Conservation (phyloP, 2,888 invertebrate species). For the Drosophila quasianomalipes region DNA sequence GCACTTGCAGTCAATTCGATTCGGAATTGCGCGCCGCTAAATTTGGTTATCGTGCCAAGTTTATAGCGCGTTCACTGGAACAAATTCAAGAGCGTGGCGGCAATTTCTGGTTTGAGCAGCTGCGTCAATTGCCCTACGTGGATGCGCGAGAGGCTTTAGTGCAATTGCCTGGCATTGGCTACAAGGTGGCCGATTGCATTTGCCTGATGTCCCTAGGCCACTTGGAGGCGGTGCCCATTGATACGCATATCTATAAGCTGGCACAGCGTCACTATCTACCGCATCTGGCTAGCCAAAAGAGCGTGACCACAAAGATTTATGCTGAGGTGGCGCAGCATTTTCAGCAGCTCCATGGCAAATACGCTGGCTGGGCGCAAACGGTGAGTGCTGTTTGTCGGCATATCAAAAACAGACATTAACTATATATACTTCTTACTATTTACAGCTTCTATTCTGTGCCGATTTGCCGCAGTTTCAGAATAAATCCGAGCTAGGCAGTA, state of each 20-base stretch:
- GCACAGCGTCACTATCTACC: constrained; percentile 93
- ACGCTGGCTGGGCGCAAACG: constrained; percentile 98
- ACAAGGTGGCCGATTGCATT: constrained; percentile 99
- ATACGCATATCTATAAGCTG: constrained; percentile 98
- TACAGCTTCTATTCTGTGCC: constrained; percentile 92
- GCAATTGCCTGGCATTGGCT: constrained; percentile 95
- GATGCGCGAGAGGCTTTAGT: constrained; percentile 91
- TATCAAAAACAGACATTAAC: neutral
- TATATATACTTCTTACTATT: neutral
- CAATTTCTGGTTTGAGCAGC: constrained; percentile 89
- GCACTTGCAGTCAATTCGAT: constrained; percentile 87
- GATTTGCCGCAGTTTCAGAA: constrained; percentile 90
- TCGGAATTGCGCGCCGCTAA: constrained; percentile 89
- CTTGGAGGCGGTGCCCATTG: constrained; percentile 95
- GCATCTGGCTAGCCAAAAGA: constrained; percentile 89
- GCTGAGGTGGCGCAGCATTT: constrained; percentile 94
- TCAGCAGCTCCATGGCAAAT: constrained; percentile 91
- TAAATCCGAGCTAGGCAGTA: neutral
- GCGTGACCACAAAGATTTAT: constrained; percentile 93
- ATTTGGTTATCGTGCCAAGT: constrained; percentile 96
- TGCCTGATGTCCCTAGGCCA: constrained; percentile 98
- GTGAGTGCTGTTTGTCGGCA: constrained; percentile 87
- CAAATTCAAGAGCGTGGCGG: constrained; percentile 90
- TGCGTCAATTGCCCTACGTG: constrained; percentile 90
- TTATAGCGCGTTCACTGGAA: constrained; percentile 91